Evolutionary conservation across 2,888 invertebrate genomes (phyloP).

Genomic region (Gerris lacustris): DNA sequence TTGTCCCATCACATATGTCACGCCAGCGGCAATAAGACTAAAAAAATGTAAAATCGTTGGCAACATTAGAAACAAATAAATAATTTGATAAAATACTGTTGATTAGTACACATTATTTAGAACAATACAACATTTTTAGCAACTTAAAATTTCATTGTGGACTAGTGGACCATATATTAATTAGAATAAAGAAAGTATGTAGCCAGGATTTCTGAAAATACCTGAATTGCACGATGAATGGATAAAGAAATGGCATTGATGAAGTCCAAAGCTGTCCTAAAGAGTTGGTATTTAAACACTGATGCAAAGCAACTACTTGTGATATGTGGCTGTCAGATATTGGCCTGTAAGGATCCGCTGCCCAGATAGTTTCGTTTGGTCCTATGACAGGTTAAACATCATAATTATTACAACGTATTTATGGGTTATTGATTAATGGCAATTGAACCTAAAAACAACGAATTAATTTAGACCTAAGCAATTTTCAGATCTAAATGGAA

Average conservation of each 20-base stretch:
- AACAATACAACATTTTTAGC: not conserved
- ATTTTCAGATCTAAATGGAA: no score
- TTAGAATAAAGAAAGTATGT: no score
- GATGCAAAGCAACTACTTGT: constrained; percentile 41
- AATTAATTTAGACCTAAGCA: no score
- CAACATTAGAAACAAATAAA: no score
- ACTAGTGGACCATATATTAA: no score
- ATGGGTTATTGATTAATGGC: no score
- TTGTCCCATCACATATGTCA: constrained; percentile 44
- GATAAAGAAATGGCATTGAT: constrained; percentile 44
- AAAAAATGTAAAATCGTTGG: constrained; percentile 23
- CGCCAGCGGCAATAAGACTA: constrained; percentile 44
- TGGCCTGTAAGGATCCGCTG: constrained; percentile 34
- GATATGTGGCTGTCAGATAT: constrained; percentile 40
- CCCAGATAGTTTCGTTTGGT: constrained; percentile 12
- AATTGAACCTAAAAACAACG: no score
- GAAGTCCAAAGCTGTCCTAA: constrained; percentile 44
- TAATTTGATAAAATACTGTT: no score
- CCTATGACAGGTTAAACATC: not conserved
- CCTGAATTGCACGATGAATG: constrained; percentile 46
- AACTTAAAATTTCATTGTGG: no score
- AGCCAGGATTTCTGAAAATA: constrained; percentile 24
- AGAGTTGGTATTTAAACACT: constrained; percentile 43
- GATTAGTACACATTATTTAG: not conserved
- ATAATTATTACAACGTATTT: no score